Conservation (phyloP, 2,797 vertebrate species). For the Cossypha caffra region DNA sequence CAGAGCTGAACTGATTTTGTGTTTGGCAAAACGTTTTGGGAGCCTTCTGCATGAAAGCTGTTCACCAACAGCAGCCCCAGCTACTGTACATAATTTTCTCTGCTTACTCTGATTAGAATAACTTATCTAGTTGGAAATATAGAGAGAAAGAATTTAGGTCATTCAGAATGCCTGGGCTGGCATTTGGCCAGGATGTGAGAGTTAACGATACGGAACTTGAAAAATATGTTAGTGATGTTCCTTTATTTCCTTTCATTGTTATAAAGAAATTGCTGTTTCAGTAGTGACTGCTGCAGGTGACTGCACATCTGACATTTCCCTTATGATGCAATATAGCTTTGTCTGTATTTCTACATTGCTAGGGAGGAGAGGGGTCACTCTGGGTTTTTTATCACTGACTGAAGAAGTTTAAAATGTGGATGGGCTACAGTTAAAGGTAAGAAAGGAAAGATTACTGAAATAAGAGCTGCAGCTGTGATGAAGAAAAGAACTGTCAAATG, state of each 20-base stretch:
- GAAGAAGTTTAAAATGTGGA: background rate
- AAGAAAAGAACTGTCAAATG: background rate
- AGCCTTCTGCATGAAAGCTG: background rate
- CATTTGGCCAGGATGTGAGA: background rate
- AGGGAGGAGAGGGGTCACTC: background rate
- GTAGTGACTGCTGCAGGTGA: background rate
- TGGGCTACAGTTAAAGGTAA: background rate
- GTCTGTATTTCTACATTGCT: background rate
- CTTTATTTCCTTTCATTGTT: background rate
- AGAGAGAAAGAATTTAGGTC: background rate
- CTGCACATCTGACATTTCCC: background rate
- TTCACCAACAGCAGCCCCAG: background rate
- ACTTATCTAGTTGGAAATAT: background rate
- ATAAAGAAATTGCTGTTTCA: background rate
- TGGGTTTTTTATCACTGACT: background rate
- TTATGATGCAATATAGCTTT: background rate
- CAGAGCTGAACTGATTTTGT: background rate
- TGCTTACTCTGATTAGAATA: background rate
- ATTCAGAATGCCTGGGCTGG: background rate
- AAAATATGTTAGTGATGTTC: background rate
- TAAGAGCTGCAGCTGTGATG: background rate
- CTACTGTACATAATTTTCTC: background rate
- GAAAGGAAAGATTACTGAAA: background rate
- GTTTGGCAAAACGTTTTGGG: background rate
- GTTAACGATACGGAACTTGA: background rate